Percentiles rank a stretch among this genome's conserved stretches.
Conservation (phyloP, 2,113 vertebrate species). For the Halcyon malimbica region DNA sequence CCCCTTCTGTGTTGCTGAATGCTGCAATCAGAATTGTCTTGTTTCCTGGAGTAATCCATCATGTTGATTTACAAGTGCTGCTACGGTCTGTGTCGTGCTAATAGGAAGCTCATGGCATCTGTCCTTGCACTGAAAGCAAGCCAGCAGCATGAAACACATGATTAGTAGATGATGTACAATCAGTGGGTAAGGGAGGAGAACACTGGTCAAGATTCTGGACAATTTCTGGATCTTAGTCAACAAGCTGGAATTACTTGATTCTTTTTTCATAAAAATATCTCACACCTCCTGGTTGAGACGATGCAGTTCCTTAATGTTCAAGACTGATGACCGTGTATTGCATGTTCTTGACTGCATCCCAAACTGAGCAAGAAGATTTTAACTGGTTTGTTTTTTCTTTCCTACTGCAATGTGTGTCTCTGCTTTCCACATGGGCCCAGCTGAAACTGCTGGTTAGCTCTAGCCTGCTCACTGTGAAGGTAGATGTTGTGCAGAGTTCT, state of each 20-base stretch:
- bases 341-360: not conserved
- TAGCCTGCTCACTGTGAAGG: not conserved
- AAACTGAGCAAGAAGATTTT: not conserved
- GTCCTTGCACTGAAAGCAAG: slow-evolving; percentile 7
- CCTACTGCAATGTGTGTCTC: rapidly evolving
- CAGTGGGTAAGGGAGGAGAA: not conserved
- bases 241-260: not conserved
- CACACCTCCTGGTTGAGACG: not conserved
- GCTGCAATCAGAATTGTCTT: not conserved
- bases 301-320: not conserved
- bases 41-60: not conserved
- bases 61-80: slow-evolving; percentile 53
- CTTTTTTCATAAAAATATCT: not conserved
- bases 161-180: slow-evolving; percentile 9
- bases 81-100: not conserved
- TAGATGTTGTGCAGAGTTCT: not conserved
- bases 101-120: slow-evolving; percentile 43
- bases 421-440: not conserved
- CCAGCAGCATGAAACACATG: not conserved
- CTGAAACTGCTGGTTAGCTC: not conserved
- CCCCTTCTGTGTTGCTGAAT: not conserved
- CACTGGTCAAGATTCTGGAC: not conserved
- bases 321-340: not conserved
- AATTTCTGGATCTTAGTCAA: not conserved
- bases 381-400: not conserved